phyloP scores from a whole-genome alignment of 64 coral and sea anemone genomes.

The Catalaphyllia jardinei region DNA sequence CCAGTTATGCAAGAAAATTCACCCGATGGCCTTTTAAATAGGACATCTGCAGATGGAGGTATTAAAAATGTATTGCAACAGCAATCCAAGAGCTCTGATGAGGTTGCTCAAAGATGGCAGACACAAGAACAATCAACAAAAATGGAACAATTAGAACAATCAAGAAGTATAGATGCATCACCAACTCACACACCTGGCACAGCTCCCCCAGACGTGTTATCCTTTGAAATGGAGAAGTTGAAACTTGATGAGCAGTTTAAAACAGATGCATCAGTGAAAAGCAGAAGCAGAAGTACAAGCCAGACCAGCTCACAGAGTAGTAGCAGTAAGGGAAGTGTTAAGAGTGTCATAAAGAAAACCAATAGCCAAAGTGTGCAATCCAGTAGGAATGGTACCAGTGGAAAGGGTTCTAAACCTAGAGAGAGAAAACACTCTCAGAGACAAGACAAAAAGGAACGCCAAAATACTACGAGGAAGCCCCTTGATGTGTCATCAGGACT shows the following conservation, averaged over 20 bases:
- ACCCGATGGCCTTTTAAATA: background rate
- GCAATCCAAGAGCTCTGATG: background rate
- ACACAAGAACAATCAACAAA: background rate
- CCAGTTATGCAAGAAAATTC: background rate
- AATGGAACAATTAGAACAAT: background rate
- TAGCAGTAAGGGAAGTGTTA: slow-evolving; percentile 74
- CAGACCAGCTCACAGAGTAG: slow-evolving; percentile 63
- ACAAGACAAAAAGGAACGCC: slow-evolving; percentile 13
- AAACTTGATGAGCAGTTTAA: slow-evolving; percentile 75
- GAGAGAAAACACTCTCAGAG: background rate
- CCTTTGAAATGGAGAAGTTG: slow-evolving; percentile 71
- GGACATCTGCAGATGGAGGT: slow-evolving; percentile 1
- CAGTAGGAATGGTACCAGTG: background rate
- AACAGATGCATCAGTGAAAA: background rate
- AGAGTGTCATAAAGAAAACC: slow-evolving; percentile 77
- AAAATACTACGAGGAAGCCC: background rate
- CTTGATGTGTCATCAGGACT: slow-evolving; percentile 6
- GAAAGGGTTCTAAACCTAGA: background rate
- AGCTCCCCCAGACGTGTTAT: background rate
- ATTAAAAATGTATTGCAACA: background rate
- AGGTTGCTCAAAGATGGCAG: background rate
- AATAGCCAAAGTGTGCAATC: slow-evolving; percentile 13
- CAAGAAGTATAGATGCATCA: background rate
- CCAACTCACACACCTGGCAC: background rate
- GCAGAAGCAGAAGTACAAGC: slow-evolving; percentile 74